These are phyloP conservation scores for Leptocoma aspasia DNA, from an alignment of 2,113 vertebrate species.

Conservation along the genomic window DNA sequence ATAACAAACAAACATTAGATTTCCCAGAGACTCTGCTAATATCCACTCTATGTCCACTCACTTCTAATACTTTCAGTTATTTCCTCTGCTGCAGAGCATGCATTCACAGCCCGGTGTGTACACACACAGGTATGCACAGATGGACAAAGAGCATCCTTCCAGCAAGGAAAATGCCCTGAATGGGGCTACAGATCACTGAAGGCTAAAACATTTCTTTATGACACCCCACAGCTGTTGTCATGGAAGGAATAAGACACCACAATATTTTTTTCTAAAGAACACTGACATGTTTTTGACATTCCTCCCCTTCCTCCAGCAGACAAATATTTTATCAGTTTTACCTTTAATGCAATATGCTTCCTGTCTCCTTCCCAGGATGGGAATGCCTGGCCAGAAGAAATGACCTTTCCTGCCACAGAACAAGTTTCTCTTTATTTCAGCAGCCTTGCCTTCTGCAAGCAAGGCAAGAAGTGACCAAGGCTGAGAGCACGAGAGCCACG, in stretches of 20 bases:
- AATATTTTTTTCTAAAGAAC: neutral
- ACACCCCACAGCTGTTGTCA: neutral
- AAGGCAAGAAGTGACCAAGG: neutral
- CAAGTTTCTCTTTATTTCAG: slow-evolving; percentile 52
- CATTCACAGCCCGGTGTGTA: fast-evolving
- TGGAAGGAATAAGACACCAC: neutral
- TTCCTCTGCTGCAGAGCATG: fast-evolving
- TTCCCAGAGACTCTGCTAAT: neutral
- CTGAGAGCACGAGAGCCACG: neutral
- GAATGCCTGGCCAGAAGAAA: slow-evolving; percentile 41
- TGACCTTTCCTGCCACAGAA: slow-evolving; percentile 2
- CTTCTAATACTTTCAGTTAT: neutral
- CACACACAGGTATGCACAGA: fast-evolving
- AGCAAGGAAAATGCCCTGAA: neutral
- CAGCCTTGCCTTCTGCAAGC: slow-evolving; percentile 1
- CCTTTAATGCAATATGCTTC: slow-evolving; percentile 52
- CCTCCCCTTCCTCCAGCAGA: slow-evolving; percentile 23
- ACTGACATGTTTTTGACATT: neutral
- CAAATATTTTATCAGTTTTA: slow-evolving; percentile 59
- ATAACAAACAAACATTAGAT: neutral
- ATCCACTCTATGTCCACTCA: neutral
- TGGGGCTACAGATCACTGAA: neutral
- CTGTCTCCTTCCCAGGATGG: slow-evolving; percentile 24
- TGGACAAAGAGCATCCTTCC: neutral
- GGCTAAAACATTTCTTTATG: neutral